Evolutionary conservation across 1,140 invertebrate species (phyloP), one percentile per base, ranked within the genome.

Genomic region (Thrips palmi): DNA sequence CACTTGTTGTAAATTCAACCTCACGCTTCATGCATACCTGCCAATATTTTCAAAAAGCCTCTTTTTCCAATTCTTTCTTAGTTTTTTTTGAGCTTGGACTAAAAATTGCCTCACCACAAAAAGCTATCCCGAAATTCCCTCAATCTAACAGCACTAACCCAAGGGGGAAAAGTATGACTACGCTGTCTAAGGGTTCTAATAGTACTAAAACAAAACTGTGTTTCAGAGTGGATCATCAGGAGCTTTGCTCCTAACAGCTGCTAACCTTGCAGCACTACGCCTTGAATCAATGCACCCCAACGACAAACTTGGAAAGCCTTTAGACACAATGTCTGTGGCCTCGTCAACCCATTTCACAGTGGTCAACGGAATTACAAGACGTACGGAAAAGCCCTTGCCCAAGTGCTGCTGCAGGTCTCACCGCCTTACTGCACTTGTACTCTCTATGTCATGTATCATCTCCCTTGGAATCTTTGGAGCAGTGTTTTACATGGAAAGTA

Each of bases 281-380:
- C 74, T 53, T 63, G 68, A 43, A 62, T 51, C 41, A 56, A 55
- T 44, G 47, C 46, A 31, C 47, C 54, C 27, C 58, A 60, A 48
- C 51, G 56, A 39, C 47, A 45, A 29, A 44, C 2, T 10, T 21
- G 33, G 19, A 11, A 48, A 48, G 25, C 34, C 43, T 27, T 51
- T 65, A 34, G 77, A 81, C 47, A 67, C 67, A 23, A 64, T 65
- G 15, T 83, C 78, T n/a, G 62, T 81, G 39, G 78, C 78, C 20
- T 82, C 77, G 54, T 83, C 77, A 39, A 83, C 77, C 38, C 78
- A 85, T 56, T 85, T 84, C 52, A 85, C 80, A 4, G 76, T 84
- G 27, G 70, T 84, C 30, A 81, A 82, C 51, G 75, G 78, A 11
- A 71, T 80, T 48, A 71, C 71, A 24, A 70, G 71, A 56, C 69